phyloP scores from a whole-genome alignment of 1,140 invertebrate genomes.

The Drusus annulatus region DNA sequence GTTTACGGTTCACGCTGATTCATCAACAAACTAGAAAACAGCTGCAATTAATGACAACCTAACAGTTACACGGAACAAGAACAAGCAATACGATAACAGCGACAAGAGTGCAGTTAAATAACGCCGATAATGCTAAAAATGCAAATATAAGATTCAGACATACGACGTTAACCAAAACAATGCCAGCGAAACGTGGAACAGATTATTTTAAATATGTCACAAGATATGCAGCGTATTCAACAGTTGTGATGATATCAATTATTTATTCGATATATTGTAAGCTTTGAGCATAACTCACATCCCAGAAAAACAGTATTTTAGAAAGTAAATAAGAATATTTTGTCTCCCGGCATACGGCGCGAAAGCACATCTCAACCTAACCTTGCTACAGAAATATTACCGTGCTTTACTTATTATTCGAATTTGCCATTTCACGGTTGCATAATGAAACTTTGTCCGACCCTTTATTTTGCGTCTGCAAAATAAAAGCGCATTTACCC shows the following conservation, averaged over 20 bases:
- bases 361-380: conserved; percentile 27
- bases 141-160: no score
- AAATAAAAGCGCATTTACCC: conserved; percentile 37
- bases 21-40: neutral
- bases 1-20: neutral
- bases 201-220: neutral
- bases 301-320: neutral
- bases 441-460: conserved; percentile 29
- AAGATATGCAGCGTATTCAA: neutral
- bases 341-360: conserved; percentile 38
- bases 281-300: neutral
- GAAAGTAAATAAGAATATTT: conserved; percentile 8
- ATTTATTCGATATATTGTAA: no score
- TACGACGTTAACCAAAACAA: conserved; percentile 1
- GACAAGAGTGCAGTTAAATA: no score
- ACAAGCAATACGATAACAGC: no score
- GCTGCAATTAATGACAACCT: neutral
- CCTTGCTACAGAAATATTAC: conserved; percentile 21
- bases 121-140: no score
- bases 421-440: conserved; percentile 26
- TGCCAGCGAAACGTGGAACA: conserved; percentile 9
- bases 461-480: conserved; percentile 22
- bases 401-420: neutral
- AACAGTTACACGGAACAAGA: neutral
- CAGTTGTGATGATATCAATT: no score